Evolutionary conservation across 2,797 vertebrate species (phyloP).

Genomic region (Enteromius argenteus): DNA sequence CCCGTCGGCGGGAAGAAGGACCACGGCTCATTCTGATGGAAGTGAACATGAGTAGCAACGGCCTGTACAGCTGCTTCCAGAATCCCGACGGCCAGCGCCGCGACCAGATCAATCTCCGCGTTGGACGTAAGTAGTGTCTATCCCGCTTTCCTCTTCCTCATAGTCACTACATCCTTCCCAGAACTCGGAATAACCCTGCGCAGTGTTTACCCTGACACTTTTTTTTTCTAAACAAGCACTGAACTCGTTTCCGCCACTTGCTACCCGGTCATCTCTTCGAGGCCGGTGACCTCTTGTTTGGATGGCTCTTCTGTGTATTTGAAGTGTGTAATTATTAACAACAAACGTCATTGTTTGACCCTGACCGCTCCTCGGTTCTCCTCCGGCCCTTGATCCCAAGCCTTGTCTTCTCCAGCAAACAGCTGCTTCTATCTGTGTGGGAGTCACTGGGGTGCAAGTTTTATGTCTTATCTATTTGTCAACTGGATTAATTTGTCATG

Average conservation of each 20-base stretch:
- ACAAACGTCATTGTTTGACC: constrained; percentile 49
- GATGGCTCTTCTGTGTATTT: constrained; percentile 21
- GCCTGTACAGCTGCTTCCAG: constrained; percentile 95
- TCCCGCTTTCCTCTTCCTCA: not conserved
- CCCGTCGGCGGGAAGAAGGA: constrained; percentile 83
- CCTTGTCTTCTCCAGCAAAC: constrained; percentile 8
- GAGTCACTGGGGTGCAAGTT: constrained; percentile 37
- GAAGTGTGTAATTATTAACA: constrained; percentile 51
- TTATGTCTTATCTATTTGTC: constrained; percentile 36
- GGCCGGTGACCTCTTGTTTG: constrained; percentile 35
- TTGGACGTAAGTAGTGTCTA: constrained; percentile 88
- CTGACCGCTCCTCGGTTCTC: not conserved
- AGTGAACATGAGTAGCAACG: constrained; percentile 85
- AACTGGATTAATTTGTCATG: constrained; percentile 38
- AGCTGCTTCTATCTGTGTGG: constrained; percentile 44
- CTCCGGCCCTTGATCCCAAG: not conserved
- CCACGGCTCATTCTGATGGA: constrained; percentile 84
- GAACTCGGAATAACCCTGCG: constrained; percentile 26
- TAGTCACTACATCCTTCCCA: not conserved
- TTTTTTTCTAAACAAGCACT: constrained; percentile 32
- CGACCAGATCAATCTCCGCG: constrained; percentile 88
- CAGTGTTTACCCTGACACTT: constrained; percentile 34
- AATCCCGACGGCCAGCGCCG: constrained; percentile 89
- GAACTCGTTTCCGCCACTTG: constrained; percentile 6
- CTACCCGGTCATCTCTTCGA: not conserved